A percentile compares a stretch with the other conserved stretches of the same genome.
Conservation (phyloP, 2,888 invertebrate species). For the Syrista parreyssii region DNA sequence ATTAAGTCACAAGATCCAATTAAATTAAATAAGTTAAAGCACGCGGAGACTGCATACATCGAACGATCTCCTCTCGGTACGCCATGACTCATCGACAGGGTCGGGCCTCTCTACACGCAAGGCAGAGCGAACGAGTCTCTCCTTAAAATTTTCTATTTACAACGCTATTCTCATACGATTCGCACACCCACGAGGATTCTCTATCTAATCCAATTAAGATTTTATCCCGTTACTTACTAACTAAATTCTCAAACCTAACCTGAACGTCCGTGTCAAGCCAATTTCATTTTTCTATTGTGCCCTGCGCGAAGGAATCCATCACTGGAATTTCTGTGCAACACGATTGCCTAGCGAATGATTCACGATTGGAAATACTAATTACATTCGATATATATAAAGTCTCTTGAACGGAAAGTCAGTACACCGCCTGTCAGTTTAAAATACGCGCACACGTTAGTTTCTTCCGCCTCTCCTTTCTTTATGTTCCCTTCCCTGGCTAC, state of each 20-base stretch:
- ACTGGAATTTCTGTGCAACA: conserved; percentile 26
- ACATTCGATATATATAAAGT: conserved; percentile 40
- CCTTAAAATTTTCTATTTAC: conserved; percentile 23
- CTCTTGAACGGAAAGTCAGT: conserved; percentile 40
- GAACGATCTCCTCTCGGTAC: too few species aligned
- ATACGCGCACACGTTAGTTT: conserved; percentile 38
- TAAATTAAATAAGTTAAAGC: too few species aligned
- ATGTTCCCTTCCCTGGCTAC: conserved; percentile 26
- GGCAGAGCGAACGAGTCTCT: too few species aligned
- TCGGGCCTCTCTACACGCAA: too few species aligned
- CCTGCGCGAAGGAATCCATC: conserved; percentile 14
- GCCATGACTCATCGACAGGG: too few species aligned
- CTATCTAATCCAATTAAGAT: conserved; percentile 38
- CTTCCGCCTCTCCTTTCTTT: conserved; percentile 19
- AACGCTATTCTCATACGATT: conserved; percentile 31
- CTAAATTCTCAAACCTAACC: too few species aligned
- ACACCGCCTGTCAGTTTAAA: conserved; percentile 39
- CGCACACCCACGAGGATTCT: conserved; percentile 41
- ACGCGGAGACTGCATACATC: too few species aligned
- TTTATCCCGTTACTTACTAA: background rate
- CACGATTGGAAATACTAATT: conserved; percentile 27
- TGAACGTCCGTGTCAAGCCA: background rate
- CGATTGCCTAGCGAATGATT: conserved; percentile 29
- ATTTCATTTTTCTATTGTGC: background rate
- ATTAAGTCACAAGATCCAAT: too few species aligned